These are phyloP conservation scores for Microcaecilia unicolor DNA, from an alignment of 2,797 vertebrate species.

Conservation along the genomic window DNA sequence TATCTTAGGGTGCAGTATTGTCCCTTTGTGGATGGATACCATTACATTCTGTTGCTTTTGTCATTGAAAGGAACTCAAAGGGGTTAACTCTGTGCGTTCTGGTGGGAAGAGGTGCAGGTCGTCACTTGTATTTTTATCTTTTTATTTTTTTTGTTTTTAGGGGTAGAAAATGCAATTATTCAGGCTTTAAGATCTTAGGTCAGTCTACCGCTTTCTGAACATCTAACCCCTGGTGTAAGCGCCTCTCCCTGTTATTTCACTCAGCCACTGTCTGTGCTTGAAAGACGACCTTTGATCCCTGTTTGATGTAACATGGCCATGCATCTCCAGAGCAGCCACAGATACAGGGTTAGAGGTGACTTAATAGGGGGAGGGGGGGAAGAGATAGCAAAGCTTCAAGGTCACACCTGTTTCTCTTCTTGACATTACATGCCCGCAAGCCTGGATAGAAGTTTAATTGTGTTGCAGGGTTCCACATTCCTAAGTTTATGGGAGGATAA, in stretches of 20 bases:
- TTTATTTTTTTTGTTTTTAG: background rate
- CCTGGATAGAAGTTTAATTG: background rate
- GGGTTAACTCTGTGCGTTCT: too few relatives aligned
- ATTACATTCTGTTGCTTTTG: too few relatives aligned
- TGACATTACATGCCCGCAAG: background rate
- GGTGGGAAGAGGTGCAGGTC: too few relatives aligned
- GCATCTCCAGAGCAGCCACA: conserved; percentile 2
- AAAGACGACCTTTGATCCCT: conserved; percentile 16
- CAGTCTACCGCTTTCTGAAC: rapidly evolving
- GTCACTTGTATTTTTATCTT: too few relatives aligned
- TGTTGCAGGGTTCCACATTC: rapidly evolving
- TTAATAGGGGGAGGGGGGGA: conserved; percentile 23
- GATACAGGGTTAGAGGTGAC: conserved; percentile 34
- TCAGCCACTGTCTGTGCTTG: background rate
- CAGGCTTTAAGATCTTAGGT: background rate
- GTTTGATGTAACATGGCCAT: conserved; percentile 24
- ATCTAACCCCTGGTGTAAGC: background rate
- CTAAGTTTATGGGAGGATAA: rapidly evolving
- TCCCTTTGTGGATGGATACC: too few relatives aligned
- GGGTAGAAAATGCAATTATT: background rate
- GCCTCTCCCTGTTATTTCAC: background rate
- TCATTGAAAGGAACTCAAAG: too few relatives aligned
- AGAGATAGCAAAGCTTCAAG: background rate
- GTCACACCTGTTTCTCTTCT: conserved; percentile 12
- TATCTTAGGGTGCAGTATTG: too few relatives aligned